These are phyloP conservation scores for Drosophila formosana DNA, from an alignment of 2,888 invertebrate species.

Conservation along the genomic window DNA sequence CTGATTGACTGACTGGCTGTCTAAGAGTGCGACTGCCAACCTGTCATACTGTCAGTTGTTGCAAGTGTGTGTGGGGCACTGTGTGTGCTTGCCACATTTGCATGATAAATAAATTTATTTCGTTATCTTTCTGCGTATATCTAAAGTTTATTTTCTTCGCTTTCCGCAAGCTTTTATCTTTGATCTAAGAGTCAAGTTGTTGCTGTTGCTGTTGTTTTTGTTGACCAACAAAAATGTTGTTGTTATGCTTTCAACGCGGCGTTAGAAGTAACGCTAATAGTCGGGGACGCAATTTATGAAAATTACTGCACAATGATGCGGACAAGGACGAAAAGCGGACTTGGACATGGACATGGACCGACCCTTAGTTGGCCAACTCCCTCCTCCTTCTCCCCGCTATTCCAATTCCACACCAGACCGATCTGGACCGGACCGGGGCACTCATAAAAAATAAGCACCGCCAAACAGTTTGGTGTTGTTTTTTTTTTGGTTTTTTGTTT, in stretches of 20 bases:
- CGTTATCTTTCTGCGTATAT: constrained; percentile 43
- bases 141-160: constrained; percentile 38
- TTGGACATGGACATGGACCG: constrained; percentile 19
- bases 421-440: constrained; percentile 37
- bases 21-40: constrained; percentile 24
- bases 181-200: constrained; percentile 35
- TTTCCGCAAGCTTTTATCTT: constrained; percentile 38
- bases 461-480: constrained; percentile 58
- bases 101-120: constrained; percentile 73
- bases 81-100: constrained; percentile 61
- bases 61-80: neutral
- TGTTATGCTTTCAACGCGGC: constrained; percentile 67
- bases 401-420: neutral
- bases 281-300: constrained; percentile 78
- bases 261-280: constrained; percentile 78
- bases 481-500: constrained; percentile 28
- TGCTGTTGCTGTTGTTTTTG: constrained; percentile 29
- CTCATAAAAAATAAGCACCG: constrained; percentile 63
- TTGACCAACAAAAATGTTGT: constrained; percentile 38
- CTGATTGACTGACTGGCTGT: constrained; percentile 23
- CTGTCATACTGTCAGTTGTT: constrained; percentile 40
- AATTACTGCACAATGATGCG: constrained; percentile 78
- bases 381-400: no score
- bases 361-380: constrained; percentile 4
- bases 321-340: constrained; percentile 56